Base-by-base conservation (phyloP, 2,888 invertebrate genomes). In the Aphodius granarius region DNA sequence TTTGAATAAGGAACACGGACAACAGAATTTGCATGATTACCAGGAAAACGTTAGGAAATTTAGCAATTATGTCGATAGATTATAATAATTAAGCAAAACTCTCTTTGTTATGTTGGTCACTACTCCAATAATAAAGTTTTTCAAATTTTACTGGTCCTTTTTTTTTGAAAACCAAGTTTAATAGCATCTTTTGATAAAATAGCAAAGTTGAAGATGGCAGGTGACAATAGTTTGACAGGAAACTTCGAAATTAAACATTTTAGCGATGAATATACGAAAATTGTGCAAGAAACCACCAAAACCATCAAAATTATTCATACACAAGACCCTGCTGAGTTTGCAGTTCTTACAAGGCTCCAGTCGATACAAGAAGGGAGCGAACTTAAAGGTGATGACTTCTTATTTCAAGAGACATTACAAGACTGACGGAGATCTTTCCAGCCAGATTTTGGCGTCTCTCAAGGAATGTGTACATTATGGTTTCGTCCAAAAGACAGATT, bases 1-100 rank as follows among this genome's bases (percentile, higher is more conserved):
- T 75, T 81, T 90, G 18, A 89, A 86, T 75, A 81, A 85, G 73
- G 86, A 88, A 73, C 88, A 87, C 80, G 85, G 84, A 66, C 85
- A 84, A 78, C 84, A 87, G 66, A 82, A 85, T 62, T 81, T 81
- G 22, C 84, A 87, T 72, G 84, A 86, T 64, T 84, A 86, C 73
- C 81, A 85, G 23, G 83, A 85, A 76, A 88, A 90, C 80, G 80
- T 88, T 17, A 85, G 86, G 75, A 87, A 85, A 66, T 89, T 90
- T 83, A 84, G 87, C 78, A 86, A 86, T 82, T 89, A 89, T 77
- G 86, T 88, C 78, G 86, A 86, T 79, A 83, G 86, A 81, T 82
- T 87, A 77, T 86, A 82, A 80, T 78, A 71, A 15, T 63, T 72
- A 62, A 43, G 63, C 20, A 66, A 23, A 73, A 73, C 63, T 17